phyloP scores from a whole-genome alignment of 1,140 invertebrate genomes.

The Drosophila kikkawai region DNA sequence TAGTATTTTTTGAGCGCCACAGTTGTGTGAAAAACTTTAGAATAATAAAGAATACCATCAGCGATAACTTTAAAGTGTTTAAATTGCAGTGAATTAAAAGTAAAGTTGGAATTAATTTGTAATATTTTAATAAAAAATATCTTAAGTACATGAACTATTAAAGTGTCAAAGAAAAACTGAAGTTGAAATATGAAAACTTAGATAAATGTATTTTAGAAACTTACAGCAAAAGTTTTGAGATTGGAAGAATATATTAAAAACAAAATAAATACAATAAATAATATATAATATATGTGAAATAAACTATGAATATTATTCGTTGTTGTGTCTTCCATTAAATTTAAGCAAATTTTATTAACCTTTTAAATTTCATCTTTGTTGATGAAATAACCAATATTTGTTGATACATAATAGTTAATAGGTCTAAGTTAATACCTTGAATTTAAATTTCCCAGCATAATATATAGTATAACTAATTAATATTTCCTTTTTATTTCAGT shows the following conservation, averaged over 20 bases:
- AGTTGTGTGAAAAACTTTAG: too few species aligned
- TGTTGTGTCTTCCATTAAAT: background rate
- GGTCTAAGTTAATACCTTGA: too few species aligned
- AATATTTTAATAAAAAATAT: background rate
- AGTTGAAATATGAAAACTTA: background rate
- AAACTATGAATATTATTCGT: background rate
- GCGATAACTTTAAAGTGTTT: background rate
- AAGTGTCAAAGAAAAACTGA: background rate
- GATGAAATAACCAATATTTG: too few species aligned
- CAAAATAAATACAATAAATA: background rate
- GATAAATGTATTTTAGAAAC: too few species aligned
- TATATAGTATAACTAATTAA: background rate
- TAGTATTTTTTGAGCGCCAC: background rate
- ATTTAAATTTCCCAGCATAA: background rate
- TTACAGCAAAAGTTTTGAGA: too few species aligned
- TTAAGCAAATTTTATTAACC: background rate
- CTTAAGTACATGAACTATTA: background rate
- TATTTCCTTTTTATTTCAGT: constrained; percentile 6
- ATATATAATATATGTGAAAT: background rate
- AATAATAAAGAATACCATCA: background rate
- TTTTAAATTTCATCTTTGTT: too few species aligned
- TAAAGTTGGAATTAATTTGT: background rate
- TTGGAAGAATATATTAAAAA: background rate
- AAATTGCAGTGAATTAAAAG: background rate
- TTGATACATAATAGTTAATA: background rate